Evolutionary conservation across 1,140 invertebrate genomes (phyloP).

Genomic region (Acromyrmex heyeri): DNA sequence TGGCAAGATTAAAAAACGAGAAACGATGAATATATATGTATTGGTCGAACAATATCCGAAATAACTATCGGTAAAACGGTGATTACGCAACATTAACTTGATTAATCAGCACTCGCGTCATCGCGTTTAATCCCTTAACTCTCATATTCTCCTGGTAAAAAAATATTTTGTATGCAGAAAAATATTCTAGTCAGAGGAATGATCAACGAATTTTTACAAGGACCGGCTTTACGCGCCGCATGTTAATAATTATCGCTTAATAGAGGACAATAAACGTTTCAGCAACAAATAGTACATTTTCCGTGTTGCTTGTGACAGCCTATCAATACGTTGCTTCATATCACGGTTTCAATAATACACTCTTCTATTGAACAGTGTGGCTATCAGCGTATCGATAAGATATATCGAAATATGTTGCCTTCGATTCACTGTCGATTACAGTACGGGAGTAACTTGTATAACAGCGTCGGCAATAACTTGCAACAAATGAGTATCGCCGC

Average conservation of each 20-base stretch:
- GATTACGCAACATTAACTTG: slow-evolving; percentile 34
- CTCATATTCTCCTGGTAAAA: slow-evolving; percentile 37
- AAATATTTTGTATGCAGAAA: slow-evolving; percentile 48
- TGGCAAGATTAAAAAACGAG: slow-evolving; percentile 35
- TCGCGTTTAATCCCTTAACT: slow-evolving; percentile 22
- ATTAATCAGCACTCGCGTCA: slow-evolving; percentile 23
- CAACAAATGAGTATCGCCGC: slow-evolving; percentile 11
- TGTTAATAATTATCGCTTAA: slow-evolving; percentile 48
- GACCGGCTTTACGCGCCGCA: neutral
- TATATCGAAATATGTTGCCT: slow-evolving; percentile 35
- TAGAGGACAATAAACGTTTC: slow-evolving; percentile 32
- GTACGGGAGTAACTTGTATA: neutral
- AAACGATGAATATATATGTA: slow-evolving; percentile 17
- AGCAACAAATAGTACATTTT: slow-evolving; percentile 33
- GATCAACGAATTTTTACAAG: slow-evolving; percentile 51
- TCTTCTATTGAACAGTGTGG: slow-evolving; percentile 8
- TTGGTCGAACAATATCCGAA: slow-evolving; percentile 22
- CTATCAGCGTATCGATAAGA: slow-evolving; percentile 49
- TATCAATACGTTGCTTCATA: neutral
- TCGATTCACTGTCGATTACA: neutral
- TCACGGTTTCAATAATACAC: slow-evolving; percentile 29
- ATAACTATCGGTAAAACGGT: slow-evolving; percentile 37
- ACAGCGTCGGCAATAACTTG: slow-evolving; percentile 18
- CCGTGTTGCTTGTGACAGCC: slow-evolving; percentile 9
- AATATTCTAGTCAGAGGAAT: slow-evolving; percentile 42